A percentile compares a stretch with the other conserved stretches of the same genome.
These are phyloP conservation scores for Mechanitis mazaeus DNA, from an alignment of 2,888 invertebrate genomes.

Conservation along the genomic window DNA sequence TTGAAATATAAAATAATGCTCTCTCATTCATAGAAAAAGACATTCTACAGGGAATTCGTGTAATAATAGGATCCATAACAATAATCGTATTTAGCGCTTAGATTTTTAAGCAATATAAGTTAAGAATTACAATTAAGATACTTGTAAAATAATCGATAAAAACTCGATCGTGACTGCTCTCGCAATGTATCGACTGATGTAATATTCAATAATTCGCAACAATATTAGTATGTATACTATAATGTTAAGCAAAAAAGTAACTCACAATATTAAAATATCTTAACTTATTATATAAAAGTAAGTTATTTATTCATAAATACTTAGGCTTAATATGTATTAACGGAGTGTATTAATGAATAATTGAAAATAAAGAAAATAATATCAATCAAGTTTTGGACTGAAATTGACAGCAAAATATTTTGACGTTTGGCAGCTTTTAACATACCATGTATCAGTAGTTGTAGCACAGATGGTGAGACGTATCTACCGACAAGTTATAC, in stretches of 20 bases:
- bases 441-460: neutral
- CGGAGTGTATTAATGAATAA: too few relatives aligned
- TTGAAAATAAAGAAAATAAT: too few relatives aligned
- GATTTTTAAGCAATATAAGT: constrained; percentile 29
- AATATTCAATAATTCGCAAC: neutral
- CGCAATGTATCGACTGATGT: constrained; percentile 8
- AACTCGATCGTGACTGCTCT: constrained; percentile 8
- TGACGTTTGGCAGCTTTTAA: neutral
- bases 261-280: too few relatives aligned
- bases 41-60: constrained; percentile 57
- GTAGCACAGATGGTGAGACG: neutral
- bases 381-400: too few relatives aligned
- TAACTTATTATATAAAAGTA: too few relatives aligned
- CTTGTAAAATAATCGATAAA: constrained; percentile 11
- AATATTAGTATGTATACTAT: neutral
- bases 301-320: too few relatives aligned
- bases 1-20: constrained; percentile 20
- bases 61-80: constrained; percentile 20
- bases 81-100: constrained; percentile 23
- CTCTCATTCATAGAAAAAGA: constrained; percentile 51
- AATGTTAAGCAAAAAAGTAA: neutral
- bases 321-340: too few relatives aligned
- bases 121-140: constrained; percentile 14
- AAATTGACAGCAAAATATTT: too few relatives aligned
- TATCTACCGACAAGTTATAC: neutral